phyloP scores from a whole-genome alignment of 2,797 vertebrate genomes.

The Cossypha niveicapilla region DNA sequence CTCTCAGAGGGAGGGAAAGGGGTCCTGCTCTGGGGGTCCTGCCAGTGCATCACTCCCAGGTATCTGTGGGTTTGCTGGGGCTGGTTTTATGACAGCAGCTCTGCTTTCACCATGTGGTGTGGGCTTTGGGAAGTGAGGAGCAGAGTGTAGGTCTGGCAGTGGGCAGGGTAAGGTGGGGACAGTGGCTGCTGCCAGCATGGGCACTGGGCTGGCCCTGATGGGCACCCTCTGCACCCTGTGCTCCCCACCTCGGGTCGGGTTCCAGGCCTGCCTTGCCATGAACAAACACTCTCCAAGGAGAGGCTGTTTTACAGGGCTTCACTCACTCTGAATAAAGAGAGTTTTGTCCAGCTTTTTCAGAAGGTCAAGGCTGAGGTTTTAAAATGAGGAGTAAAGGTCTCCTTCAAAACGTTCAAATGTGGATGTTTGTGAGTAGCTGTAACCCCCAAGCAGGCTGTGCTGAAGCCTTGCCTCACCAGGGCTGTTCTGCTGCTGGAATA shows the following conservation, averaged over 20 bases:
- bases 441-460: background rate
- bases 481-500: background rate
- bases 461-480: background rate
- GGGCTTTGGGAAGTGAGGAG: background rate
- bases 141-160: accelerated
- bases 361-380: background rate
- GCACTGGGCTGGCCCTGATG: background rate
- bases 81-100: background rate
- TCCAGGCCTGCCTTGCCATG: accelerated
- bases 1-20: accelerated
- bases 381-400: background rate
- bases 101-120: accelerated
- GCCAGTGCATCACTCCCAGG: too few species aligned
- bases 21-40: background rate
- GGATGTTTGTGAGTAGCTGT: background rate
- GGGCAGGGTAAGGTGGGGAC: background rate
- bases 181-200: accelerated
- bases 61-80: background rate
- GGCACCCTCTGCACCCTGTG: background rate
- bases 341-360: background rate
- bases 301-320: background rate
- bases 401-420: background rate
- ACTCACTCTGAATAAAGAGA: background rate
- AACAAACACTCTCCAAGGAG: background rate
- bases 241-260: accelerated